phyloP scores from a whole-genome alignment of 2,113 vertebrate genomes.

The Pollachius pollachius region DNA sequence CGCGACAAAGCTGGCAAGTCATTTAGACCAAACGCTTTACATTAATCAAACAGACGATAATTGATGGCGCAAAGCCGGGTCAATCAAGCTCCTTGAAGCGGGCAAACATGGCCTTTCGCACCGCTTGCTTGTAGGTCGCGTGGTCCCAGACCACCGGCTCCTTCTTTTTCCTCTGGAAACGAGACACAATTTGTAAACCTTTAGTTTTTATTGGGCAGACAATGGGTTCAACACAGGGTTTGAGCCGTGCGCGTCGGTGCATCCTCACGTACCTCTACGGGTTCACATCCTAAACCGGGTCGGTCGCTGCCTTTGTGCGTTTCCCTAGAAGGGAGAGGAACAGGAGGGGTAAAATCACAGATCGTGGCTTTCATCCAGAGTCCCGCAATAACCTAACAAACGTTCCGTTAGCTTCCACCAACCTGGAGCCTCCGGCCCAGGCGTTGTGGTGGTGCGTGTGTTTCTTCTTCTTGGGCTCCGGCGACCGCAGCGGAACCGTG shows the following conservation, averaged over 20 bases:
- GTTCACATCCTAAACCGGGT: constrained; percentile 73
- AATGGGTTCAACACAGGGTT: background rate
- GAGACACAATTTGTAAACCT: constrained; percentile 2
- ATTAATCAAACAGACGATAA: constrained; percentile 22
- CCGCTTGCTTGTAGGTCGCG: constrained; percentile 89
- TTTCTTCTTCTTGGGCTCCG: constrained; percentile 73
- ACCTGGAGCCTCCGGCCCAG: constrained; percentile 73
- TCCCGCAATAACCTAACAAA: background rate
- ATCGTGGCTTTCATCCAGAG: background rate
- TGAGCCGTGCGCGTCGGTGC: background rate
- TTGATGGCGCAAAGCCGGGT: constrained; percentile 39
- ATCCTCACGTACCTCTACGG: constrained; percentile 48
- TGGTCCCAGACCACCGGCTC: constrained; percentile 79
- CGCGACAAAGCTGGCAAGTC: too few species aligned
- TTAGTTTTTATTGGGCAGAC: background rate
- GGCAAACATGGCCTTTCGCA: constrained; percentile 95
- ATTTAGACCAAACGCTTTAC: constrained; percentile 6
- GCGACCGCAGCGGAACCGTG: constrained; percentile 39
- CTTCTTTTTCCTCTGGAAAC: constrained; percentile 81
- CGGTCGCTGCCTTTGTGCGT: constrained; percentile 66
- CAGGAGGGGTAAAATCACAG: background rate
- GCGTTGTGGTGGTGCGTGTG: constrained; percentile 57
- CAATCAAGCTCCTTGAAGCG: constrained; percentile 94
- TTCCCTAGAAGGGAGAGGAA: constrained; percentile 49
- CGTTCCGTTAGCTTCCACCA: background rate